Base-by-base conservation (phyloP, 2,888 invertebrate species). In the Parapristionchus giblindavisi region DNA sequence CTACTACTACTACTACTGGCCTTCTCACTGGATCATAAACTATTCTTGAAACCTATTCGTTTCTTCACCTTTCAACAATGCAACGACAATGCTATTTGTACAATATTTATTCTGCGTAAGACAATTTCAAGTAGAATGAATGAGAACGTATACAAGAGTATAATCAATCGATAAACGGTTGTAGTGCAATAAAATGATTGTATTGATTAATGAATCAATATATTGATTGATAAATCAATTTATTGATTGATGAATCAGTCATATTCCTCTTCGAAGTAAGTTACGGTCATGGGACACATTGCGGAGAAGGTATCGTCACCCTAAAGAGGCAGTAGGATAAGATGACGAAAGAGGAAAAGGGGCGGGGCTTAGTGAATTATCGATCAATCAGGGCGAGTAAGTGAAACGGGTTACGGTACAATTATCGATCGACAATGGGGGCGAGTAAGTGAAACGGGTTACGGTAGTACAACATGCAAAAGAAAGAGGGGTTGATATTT, bases 181-280 rank as follows among this genome's bases (percentile, higher is more conserved):
- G 48, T 48, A 21, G 21, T 48, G 48, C 48, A 21, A 48, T 48
- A 14, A 48, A 21, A 11, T 14, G 14, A n/a, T n/a, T n/a, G n/a
- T n/a, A n/a, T n/a, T n/a, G n/a, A n/a, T n/a, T n/a, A n/a, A n/a
- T n/a, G n/a, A n/a, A n/a, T n/a, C n/a, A n/a, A n/a, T n/a, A n/a
- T n/a, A n/a, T n/a, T n/a, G n/a, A n/a, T n/a, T n/a, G 11, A 21
- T 48, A 14, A 21, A 21, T 14, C 21, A 48, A 21, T 21, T 48
- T 11, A 48, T 40, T 43, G 48, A 21, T 6, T 24, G 24, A 24
- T 14, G 34, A 32, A 5, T 68, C 36, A 68, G 24, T 54, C 54
- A 48, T 56, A 43, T 72, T 87, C 86, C 76, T 86, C 86, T 77
- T 86, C 86, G 78, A 87, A 86, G 78, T 86, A 86, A 58, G 86